Conservation (phyloP, 2,888 invertebrate genomes). For the Aradus depressus region DNA sequence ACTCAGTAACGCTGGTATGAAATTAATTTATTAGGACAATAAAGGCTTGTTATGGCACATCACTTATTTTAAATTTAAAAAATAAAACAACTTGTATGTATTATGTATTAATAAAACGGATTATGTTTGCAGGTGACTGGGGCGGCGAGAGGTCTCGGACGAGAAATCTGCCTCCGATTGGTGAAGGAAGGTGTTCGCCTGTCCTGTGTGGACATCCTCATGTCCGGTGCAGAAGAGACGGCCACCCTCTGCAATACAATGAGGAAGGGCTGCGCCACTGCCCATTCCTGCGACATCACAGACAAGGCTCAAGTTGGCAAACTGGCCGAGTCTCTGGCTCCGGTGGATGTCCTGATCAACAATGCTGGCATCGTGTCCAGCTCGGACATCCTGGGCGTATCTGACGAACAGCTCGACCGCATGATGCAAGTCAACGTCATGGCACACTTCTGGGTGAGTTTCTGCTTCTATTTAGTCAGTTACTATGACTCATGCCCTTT, state of each 20-base stretch:
- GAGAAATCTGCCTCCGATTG: constrained; percentile 38
- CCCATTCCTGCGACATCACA: constrained; percentile 35
- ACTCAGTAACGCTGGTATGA: too few relatives aligned
- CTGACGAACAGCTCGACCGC: constrained; percentile 38
- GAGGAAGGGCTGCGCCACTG: constrained; percentile 36
- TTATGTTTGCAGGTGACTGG: constrained; percentile 38
- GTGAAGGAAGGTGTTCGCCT: constrained; percentile 35
- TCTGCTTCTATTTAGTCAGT: neutral
- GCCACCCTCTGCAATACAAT: constrained; percentile 30
- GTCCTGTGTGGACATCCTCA: constrained; percentile 30
- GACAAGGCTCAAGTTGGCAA: constrained; percentile 14
- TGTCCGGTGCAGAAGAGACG: constrained; percentile 29
- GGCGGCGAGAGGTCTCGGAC: constrained; percentile 41
- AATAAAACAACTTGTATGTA: too few relatives aligned
- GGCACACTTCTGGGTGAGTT: constrained; percentile 39
- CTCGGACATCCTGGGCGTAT: constrained; percentile 36
- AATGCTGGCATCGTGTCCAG: constrained; percentile 41
- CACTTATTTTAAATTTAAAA: too few relatives aligned
- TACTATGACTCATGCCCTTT: too few relatives aligned
- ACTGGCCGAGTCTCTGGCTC: constrained; percentile 29
- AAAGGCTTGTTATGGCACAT: too few relatives aligned
- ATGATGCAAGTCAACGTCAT: constrained; percentile 40
- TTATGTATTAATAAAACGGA: too few relatives aligned
- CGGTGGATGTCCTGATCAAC: constrained; percentile 40
- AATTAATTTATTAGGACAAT: too few relatives aligned